Base-by-base conservation (phyloP, 2,113 vertebrate genomes). In the Elephantulus edwardii region DNA sequence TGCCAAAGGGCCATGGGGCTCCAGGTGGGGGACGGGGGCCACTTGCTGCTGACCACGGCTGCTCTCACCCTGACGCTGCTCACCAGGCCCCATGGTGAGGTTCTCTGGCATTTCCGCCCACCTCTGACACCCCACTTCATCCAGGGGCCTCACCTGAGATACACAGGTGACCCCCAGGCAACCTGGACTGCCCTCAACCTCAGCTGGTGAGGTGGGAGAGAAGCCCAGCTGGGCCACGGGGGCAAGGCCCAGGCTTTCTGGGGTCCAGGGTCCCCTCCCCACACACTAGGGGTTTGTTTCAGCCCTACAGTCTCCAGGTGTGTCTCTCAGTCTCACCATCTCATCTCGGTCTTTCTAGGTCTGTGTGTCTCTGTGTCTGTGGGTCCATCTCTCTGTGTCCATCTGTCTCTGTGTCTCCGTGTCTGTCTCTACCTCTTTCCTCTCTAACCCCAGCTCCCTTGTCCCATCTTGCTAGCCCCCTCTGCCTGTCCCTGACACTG, bases 21-120 rank as follows among this genome's bases (percentile, higher is more conserved):
- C 0, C 0, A 13, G 54, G 3, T 0, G 0, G n/a, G 42, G 30
- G 26, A 0, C 72, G 5, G 38, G 81, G 17, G 33, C 16, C 2
- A 0, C 54, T 60, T 42, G 60, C 62, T 95, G 60, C 71, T 90
- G 40, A 26, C 24, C 0, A 0, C 30, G 9, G 24, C 50, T 0
- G 4, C 79, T 0, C 8, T 66, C 1, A 24, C 24, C 33, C 86
- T 95, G 75, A 42, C 4, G 6, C 64, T 94, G 70, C 48, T 35
- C 6, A 1, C 1, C 3, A 30, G 64, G 24, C 2, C 30, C 38
- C 33, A 58, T 0, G 92, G 92, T 95, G 46, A 94, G 93, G 52
- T 12, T n/a, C 62, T 5, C 62, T 44, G 33, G 46, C 26, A 26
- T 16, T 16, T 33, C 42, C 71, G 30, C 40, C 20, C 68, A 0